Base-by-base conservation (phyloP, 2,888 invertebrate genomes). In the Melieria crassipennis region DNA sequence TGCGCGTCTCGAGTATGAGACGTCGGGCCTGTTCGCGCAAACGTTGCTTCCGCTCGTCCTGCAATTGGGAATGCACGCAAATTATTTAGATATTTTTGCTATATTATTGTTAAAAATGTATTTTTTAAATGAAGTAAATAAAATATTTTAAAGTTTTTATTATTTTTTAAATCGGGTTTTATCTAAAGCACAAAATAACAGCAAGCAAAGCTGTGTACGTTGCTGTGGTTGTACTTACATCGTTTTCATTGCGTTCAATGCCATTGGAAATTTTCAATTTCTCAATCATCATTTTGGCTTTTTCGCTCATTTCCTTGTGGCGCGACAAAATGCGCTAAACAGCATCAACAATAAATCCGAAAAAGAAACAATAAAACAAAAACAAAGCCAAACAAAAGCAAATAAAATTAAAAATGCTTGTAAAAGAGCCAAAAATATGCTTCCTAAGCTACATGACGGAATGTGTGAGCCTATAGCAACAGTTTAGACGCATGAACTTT, bases 21-120 rank as follows among this genome's bases (percentile, higher is more conserved):
- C 93, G 92, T 78, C 96, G 91, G 72, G 98, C 98, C 84, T 97
- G 89, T 85, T 97, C 97, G 7, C 95, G 89, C 76, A 98, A 87
- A 83, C 94, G 92, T 72, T 91, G 92, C 83, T 97, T 96, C 79
- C 96, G 90, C 82, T 96, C 96, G 82, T 95, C 94, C 85, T 96
- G 50, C n/a, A 47, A 57, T 11, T 6, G 16, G 0, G 7, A 9
- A n/a, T 11, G 5, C 13, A 6, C 30, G 42, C 9, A 45, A 45
- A 16, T 56, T 57, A 47, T 5, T 30, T 30, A 2, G 30, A 30
- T 30, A 30, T 30, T 30, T 30, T 30, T 30, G 30, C 2, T 30
- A 30, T 30, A 5, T 52, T 61, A 50, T 48, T 57, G 7, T 71
- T 60, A 16, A 69, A 62, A 7, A 52, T 60, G 30, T 47, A 56